Percentiles rank a stretch among this genome's conserved stretches.
Evolutionary conservation across 2,113 vertebrate species (phyloP).

Genomic region (Clarias batrachus): DNA sequence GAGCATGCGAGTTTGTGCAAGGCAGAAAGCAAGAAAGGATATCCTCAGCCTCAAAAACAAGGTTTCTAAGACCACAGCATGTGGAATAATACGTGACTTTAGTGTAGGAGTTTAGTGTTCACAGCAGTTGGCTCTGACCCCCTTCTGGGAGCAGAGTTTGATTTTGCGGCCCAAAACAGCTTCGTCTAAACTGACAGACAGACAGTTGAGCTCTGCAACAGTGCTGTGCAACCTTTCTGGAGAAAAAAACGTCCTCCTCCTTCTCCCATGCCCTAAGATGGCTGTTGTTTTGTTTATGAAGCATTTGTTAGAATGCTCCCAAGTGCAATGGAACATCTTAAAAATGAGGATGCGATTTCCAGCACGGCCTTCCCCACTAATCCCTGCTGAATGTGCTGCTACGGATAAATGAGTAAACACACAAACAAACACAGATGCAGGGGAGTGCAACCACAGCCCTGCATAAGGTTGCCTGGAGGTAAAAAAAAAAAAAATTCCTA

Average conservation of each 20-base stretch:
- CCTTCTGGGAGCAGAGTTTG: neutral
- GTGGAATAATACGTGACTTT: slow-evolving; percentile 21
- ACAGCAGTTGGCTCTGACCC: slow-evolving; percentile 16
- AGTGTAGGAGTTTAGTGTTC: neutral
- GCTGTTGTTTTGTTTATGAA: slow-evolving; percentile 23
- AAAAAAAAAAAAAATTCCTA: neutral
- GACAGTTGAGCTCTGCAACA: slow-evolving; percentile 6
- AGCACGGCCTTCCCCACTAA: slow-evolving; percentile 20
- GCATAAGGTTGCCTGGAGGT: neutral
- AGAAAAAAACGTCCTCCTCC: neutral
- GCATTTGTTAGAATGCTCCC: slow-evolving; percentile 17
- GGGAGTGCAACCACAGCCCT: neutral
- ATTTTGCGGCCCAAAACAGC: slow-evolving; percentile 2
- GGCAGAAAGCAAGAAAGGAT: neutral
- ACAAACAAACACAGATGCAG: slow-evolving; percentile 32
- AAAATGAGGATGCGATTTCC: slow-evolving; percentile 33
- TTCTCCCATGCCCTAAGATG: slow-evolving; percentile 22
- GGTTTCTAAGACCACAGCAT: slow-evolving; percentile 17
- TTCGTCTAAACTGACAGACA: neutral
- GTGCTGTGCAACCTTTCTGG: neutral
- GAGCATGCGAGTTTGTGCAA: neutral
- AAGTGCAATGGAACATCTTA: slow-evolving; percentile 32
- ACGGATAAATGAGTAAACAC: slow-evolving; percentile 36
- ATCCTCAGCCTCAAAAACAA: neutral
- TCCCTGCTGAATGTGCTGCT: slow-evolving; percentile 6